Percentiles rank a stretch among this genome's conserved stretches.
phyloP scores from a whole-genome alignment of 2,113 vertebrate genomes.

The Thamnophis sirtalis region DNA sequence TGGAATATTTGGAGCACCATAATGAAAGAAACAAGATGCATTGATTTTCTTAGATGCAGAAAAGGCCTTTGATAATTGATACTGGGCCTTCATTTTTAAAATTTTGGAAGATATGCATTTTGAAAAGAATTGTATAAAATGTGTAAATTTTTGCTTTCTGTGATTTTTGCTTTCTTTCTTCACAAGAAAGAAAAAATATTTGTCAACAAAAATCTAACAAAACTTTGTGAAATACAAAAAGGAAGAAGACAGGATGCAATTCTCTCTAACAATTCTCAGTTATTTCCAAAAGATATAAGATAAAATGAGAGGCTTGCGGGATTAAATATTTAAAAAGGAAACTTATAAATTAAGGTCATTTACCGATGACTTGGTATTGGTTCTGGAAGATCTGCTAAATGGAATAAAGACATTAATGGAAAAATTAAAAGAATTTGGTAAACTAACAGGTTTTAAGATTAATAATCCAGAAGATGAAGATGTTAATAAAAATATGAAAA shows the following conservation, averaged over 20 bases:
- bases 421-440: not conserved
- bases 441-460: not conserved
- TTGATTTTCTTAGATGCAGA: not conserved
- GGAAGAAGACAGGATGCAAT: not conserved
- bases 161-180: too few species aligned
- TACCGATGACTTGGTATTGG: not conserved
- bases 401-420: not conserved
- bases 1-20: not conserved
- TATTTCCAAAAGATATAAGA: not conserved
- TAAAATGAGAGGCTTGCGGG: not conserved
- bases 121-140: not conserved
- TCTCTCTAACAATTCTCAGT: not conserved
- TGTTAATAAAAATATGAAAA: not conserved
- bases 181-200: not conserved
- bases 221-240: not conserved
- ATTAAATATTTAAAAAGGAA: not conserved
- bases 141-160: not conserved
- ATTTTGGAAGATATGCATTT: not conserved
- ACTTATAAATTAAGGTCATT: not conserved
- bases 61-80: not conserved
- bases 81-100: not conserved
- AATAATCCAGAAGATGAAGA: not conserved
- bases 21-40: not conserved
- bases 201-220: not conserved
- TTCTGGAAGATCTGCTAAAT: not conserved